phyloP scores from a whole-genome alignment of 1,140 invertebrate genomes.

The Pollicipes pollicipes region DNA sequence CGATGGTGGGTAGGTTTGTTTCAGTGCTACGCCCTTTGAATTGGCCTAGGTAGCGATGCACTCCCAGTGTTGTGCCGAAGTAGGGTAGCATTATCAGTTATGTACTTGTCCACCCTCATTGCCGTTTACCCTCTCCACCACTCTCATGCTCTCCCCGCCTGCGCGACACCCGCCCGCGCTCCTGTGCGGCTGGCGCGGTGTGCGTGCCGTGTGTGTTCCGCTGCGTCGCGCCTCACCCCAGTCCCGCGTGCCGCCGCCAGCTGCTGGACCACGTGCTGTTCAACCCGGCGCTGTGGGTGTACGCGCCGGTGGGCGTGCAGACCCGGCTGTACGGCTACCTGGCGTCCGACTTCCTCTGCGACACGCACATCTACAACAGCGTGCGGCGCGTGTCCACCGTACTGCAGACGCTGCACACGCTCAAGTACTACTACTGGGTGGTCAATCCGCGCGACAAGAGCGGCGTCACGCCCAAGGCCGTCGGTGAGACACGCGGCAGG shows the following conservation, averaged over 20 bases:
- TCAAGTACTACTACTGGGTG: conserved; percentile 99
- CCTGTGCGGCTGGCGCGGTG: too few species aligned
- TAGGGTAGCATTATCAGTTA: too few species aligned
- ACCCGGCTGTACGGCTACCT: conserved; percentile 89
- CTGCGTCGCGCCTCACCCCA: too few species aligned
- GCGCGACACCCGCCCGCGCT: not conserved
- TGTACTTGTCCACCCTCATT: too few species aligned
- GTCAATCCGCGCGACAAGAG: conserved; percentile 85
- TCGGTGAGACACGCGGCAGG: conserved; percentile 44
- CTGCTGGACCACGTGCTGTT: conserved; percentile 95
- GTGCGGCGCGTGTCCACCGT: conserved; percentile 91
- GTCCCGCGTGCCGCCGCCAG: conserved; percentile 45
- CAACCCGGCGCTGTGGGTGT: conserved; percentile 97
- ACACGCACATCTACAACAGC: conserved; percentile 93
- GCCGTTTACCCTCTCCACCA: conserved; percentile 8
- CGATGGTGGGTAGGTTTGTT: too few species aligned
- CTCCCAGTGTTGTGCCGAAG: too few species aligned
- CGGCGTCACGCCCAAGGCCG: conserved; percentile 81
- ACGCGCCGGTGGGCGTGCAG: conserved; percentile 89
- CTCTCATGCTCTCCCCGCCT: not conserved
- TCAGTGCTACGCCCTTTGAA: too few species aligned
- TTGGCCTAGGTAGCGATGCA: too few species aligned
- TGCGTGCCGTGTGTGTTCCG: too few species aligned
- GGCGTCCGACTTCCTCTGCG: conserved; percentile 90
- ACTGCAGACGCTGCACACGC: conserved; percentile 89